Evolutionary conservation across 2,113 vertebrate species (phyloP).

Genomic region (Solea senegalensis): DNA sequence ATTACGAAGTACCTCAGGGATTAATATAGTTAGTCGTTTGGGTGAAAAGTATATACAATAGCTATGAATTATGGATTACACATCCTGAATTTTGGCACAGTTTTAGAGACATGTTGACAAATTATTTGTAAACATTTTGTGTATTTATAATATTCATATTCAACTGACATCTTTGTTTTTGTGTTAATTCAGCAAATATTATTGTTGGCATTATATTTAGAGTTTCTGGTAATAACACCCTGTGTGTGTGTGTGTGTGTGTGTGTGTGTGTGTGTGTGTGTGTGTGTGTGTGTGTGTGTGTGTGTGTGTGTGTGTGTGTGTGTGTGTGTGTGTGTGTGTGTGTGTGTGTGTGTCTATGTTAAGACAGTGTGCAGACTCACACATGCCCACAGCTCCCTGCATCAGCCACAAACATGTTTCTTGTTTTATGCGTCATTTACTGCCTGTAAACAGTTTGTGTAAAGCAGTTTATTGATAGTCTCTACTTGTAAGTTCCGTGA

Average conservation of each 20-base stretch:
- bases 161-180: not conserved
- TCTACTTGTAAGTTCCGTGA: constrained; percentile 51
- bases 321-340: too few species aligned
- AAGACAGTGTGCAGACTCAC: constrained; percentile 39
- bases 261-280: too few species aligned
- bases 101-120: not conserved
- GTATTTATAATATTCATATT: not conserved
- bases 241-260: constrained; percentile 10
- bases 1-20: not conserved
- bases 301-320: constrained; percentile 8
- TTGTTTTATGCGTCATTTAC: constrained; percentile 76
- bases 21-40: too few species aligned
- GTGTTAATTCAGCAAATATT: not conserved
- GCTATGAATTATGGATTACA: too few species aligned
- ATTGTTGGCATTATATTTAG: constrained; percentile 21
- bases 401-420: constrained; percentile 66
- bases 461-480: constrained; percentile 77
- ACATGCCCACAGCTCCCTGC: constrained; percentile 45
- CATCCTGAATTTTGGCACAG: too few species aligned
- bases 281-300: not conserved
- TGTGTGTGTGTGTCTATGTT: not conserved
- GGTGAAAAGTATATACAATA: too few species aligned
- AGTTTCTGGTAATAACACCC: constrained; percentile 34
- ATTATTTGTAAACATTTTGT: not conserved
- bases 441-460: constrained; percentile 75